Conservation (phyloP, 2,113 vertebrate species). For the zebrafish (Danio rerio) region GRCz12tu NC_133190.1:39578501-39579000, state of each 20-base stretch:
- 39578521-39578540: too few relatives aligned
- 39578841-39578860: constrained; percentile 71
- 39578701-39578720: constrained; percentile 64
- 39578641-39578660: background rate
- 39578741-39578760: constrained; percentile 73
- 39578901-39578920: constrained; percentile 21
- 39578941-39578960: background rate
- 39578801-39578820: constrained; percentile 82
- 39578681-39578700: constrained; percentile 33
- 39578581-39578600: background rate
- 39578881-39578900: constrained; percentile 1
- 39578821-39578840: constrained; percentile 82
- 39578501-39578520: constrained; percentile 42
- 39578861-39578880: constrained; percentile 65
- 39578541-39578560: background rate
- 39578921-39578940: background rate
- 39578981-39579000: constrained; percentile 59
- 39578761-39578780: constrained; percentile 80
- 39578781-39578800: constrained; percentile 82
- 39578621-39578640: background rate
- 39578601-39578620: background rate
- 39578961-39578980: background rate
- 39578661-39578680: background rate
- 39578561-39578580: constrained; percentile 38
- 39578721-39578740: constrained; percentile 70